Conservation (phyloP, 1,140 invertebrate genomes). For the Himalopsyche phryganea region DNA sequence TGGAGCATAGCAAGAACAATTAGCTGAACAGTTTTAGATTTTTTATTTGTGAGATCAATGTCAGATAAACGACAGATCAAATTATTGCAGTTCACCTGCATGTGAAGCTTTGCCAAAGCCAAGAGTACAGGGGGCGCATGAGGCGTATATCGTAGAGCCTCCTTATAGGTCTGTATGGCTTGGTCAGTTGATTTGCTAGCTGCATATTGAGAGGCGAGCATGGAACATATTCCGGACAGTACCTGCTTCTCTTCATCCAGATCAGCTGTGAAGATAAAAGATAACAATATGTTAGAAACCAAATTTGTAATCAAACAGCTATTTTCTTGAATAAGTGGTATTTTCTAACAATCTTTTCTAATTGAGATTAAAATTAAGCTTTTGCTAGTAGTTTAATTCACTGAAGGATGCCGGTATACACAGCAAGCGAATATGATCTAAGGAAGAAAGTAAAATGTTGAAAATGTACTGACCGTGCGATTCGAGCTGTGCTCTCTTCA, state of each 20-base stretch:
- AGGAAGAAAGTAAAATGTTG: too few species aligned
- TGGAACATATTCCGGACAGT: conserved; percentile 42
- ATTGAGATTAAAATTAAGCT: too few species aligned
- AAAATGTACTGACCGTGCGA: conserved; percentile 36
- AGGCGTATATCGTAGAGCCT: conserved; percentile 77
- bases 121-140: conserved; percentile 73
- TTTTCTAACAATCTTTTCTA: too few species aligned
- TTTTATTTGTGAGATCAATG: background rate
- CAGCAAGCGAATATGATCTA: too few species aligned
- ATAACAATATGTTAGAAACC: too few species aligned
- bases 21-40: background rate
- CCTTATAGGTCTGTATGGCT: conserved; percentile 78
- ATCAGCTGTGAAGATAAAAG: conserved; percentile 34
- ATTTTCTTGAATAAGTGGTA: too few species aligned
- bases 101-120: conserved; percentile 79
- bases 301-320: too few species aligned
- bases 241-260: conserved; percentile 45
- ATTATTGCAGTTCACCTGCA: conserved; percentile 75
- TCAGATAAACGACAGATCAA: too few species aligned
- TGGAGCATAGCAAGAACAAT: too few species aligned
- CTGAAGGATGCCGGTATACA: too few species aligned
- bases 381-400: too few species aligned
- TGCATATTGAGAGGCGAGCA: conserved; percentile 39
- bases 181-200: conserved; percentile 47
- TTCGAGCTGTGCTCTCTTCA: conserved; percentile 49